Percentiles rank a stretch among this genome's conserved stretches.
These are phyloP conservation scores for Nomada ruficornis DNA, from an alignment of 2,888 invertebrate species.

Conservation along the genomic window DNA sequence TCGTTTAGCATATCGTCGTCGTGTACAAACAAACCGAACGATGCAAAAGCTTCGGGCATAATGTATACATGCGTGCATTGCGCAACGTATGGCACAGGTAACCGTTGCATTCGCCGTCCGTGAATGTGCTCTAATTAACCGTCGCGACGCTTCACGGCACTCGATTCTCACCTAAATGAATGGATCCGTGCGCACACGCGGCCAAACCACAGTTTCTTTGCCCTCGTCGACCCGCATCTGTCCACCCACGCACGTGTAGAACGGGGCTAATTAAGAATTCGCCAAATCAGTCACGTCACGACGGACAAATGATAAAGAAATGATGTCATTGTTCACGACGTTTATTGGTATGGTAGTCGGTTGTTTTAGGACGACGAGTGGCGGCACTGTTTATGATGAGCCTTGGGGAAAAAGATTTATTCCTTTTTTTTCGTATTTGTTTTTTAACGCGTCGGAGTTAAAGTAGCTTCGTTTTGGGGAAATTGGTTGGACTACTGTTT, in stretches of 20 bases:
- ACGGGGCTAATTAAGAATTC: constrained; percentile 19
- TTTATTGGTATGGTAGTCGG: too few species aligned
- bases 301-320: not conserved
- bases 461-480: too few species aligned
- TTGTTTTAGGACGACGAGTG: too few species aligned
- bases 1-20: not conserved
- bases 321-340: too few species aligned
- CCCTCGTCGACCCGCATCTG: constrained; percentile 6
- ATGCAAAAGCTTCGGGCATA: not conserved
- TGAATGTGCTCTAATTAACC: constrained; percentile 35
- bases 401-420: too few species aligned
- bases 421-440: too few species aligned
- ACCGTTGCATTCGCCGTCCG: not conserved
- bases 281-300: not conserved
- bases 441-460: too few species aligned
- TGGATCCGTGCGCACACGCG: not conserved
- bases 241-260: not conserved
- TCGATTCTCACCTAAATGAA: constrained; percentile 7
- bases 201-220: constrained; percentile 1
- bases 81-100: not conserved
- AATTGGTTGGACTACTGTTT: too few species aligned
- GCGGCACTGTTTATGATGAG: too few species aligned
- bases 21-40: constrained; percentile 6
- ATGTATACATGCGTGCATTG: too few species aligned
- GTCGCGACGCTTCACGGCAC: not conserved